Conservation (phyloP, 1,140 invertebrate species). For the Pantala flavescens region DNA sequence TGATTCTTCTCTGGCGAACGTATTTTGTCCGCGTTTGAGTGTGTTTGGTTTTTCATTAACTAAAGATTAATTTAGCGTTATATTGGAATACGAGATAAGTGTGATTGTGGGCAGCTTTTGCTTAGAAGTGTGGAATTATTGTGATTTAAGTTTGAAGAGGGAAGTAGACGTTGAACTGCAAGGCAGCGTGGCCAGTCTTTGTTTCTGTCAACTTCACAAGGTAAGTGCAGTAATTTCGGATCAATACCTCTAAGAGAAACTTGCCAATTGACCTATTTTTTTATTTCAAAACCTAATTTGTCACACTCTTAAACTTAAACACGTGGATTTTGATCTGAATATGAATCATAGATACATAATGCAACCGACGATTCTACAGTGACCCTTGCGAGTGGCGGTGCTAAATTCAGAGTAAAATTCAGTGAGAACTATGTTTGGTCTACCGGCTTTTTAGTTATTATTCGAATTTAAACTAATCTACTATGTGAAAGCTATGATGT, state of each 20-base stretch:
- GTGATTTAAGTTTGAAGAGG: slow-evolving; percentile 15
- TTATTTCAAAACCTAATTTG: background rate
- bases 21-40: slow-evolving; percentile 19
- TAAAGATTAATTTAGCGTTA: slow-evolving; percentile 11
- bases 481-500: background rate
- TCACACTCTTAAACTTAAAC: background rate
- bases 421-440: slow-evolving; percentile 21
- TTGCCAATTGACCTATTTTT: slow-evolving; percentile 20
- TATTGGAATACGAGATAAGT: slow-evolving; percentile 9
- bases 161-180: slow-evolving; percentile 22
- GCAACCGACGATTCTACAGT: background rate
- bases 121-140: slow-evolving; percentile 14
- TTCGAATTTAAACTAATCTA: background rate
- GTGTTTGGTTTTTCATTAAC: slow-evolving; percentile 16
- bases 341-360: background rate
- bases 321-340: background rate
- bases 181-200: slow-evolving; percentile 24
- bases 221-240: slow-evolving; percentile 23
- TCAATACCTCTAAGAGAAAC: slow-evolving; percentile 21
- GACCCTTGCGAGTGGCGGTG: slow-evolving; percentile 10
- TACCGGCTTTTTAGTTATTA: slow-evolving; percentile 16
- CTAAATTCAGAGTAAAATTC: slow-evolving; percentile 14
- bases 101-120: slow-evolving; percentile 18
- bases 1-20: slow-evolving; percentile 21
- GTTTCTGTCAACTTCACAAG: slow-evolving; percentile 23